Evolutionary conservation across 2,888 invertebrate species (phyloP).

Genomic region (Chrysomela aeneicollis): DNA sequence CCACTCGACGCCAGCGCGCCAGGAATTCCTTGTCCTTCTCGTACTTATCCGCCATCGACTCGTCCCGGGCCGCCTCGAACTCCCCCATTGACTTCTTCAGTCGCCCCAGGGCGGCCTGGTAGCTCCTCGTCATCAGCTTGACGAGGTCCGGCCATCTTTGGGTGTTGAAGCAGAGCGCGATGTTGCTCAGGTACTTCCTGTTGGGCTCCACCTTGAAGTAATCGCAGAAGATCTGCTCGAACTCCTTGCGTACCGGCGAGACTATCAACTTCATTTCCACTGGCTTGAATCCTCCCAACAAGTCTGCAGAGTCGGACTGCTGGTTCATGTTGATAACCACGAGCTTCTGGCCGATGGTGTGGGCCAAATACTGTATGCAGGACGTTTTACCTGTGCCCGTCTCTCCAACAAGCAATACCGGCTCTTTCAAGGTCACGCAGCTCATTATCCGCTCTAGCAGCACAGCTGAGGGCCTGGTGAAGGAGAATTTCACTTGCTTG

Average conservation of each 20-base stretch:
- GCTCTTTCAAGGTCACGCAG: constrained; percentile 83
- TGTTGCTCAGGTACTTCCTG: constrained; percentile 79
- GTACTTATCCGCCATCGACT: constrained; percentile 30
- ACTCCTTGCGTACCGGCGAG: constrained; percentile 81
- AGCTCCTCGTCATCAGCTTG: constrained; percentile 78
- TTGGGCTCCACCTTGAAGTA: constrained; percentile 83
- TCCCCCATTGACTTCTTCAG: constrained; percentile 52
- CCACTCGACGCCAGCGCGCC: constrained; percentile 72
- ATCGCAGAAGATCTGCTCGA: constrained; percentile 80
- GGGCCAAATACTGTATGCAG: constrained; percentile 89
- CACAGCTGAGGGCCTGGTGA: constrained; percentile 81
- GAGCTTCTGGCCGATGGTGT: constrained; percentile 82
- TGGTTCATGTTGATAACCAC: constrained; percentile 98
- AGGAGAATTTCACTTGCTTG: constrained; percentile 71
- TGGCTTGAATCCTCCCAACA: constrained; percentile 97
- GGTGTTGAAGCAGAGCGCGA: constrained; percentile 78
- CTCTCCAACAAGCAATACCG: constrained; percentile 95
- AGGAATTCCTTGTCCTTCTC: constrained; percentile 61
- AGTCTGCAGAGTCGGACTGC: constrained; percentile 95
- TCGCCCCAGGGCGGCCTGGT: constrained; percentile 70
- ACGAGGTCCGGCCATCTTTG: constrained; percentile 78
- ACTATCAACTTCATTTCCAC: constrained; percentile 88
- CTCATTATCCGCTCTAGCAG: constrained; percentile 89
- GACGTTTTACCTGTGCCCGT: constrained; percentile 99
- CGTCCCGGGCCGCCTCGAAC: constrained; percentile 16